Evolutionary conservation across 2,797 vertebrate genomes (phyloP).

Genomic region (Prionace glauca): DNA sequence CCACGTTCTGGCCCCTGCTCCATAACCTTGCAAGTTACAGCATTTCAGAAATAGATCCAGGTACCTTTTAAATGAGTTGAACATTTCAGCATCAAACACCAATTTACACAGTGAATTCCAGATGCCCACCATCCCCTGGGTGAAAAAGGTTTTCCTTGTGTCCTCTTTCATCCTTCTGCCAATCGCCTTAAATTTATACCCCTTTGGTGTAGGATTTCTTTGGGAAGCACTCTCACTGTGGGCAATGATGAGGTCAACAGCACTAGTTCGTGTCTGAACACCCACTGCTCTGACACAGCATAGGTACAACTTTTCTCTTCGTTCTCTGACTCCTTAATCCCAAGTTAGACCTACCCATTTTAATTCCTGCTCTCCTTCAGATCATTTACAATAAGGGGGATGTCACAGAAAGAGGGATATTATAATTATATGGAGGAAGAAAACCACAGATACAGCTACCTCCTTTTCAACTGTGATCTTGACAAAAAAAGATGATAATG

Average conservation of each 20-base stretch:
- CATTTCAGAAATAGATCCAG: no score
- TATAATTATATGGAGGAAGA: neutral
- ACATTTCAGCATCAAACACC: no score
- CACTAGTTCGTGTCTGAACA: neutral
- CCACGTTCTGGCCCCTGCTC: no score
- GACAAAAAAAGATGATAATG: neutral
- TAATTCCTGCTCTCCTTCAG: neutral
- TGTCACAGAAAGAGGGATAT: neutral
- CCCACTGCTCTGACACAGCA: neutral
- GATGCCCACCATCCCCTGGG: no score
- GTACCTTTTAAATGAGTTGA: no score
- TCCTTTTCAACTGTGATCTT: neutral
- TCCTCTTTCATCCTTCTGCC: no score
- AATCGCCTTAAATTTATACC: no score
- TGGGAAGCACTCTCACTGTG: neutral
- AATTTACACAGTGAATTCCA: no score
- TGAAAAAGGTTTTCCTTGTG: no score
- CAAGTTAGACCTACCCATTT: neutral
- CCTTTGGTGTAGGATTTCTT: neutral
- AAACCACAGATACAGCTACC: neutral
- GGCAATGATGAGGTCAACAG: neutral
- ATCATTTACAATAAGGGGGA: neutral
- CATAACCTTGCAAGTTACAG: no score
- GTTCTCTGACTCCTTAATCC: no score
- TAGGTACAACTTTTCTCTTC: neutral